phyloP scores from a whole-genome alignment of 1,140 invertebrate genomes.

The Dendrolimus kikuchii region DNA sequence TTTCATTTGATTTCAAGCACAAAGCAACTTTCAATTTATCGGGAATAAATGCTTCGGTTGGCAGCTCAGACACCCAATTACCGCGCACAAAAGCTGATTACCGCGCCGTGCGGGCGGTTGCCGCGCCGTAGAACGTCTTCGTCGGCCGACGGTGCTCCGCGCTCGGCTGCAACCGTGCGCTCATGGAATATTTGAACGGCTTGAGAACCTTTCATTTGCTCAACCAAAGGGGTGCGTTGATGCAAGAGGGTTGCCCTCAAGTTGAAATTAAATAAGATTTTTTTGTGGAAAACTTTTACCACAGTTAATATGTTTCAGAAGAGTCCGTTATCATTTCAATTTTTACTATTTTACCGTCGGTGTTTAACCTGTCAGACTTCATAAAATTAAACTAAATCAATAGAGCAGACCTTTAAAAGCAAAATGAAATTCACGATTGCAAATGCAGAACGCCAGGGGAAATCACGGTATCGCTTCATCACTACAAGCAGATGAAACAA shows the following conservation, averaged over 20 bases:
- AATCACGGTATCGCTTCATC: background rate
- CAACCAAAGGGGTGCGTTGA: slow-evolving; percentile 29
- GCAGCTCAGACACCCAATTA: slow-evolving; percentile 71
- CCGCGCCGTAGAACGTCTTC: slow-evolving; percentile 11
- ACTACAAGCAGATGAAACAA: background rate
- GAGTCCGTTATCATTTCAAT: too few relatives aligned
- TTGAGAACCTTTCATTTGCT: slow-evolving; percentile 53
- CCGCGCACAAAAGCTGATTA: slow-evolving; percentile 69
- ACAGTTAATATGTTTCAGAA: too few relatives aligned
- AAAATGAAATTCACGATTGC: background rate
- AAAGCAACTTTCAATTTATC: slow-evolving; percentile 69
- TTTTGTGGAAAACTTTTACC: background rate
- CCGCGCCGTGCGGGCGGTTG: slow-evolving; percentile 45
- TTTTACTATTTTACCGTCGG: too few relatives aligned
- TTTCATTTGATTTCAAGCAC: slow-evolving; percentile 54
- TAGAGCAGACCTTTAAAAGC: background rate
- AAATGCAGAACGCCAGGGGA: background rate
- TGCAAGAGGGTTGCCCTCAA: slow-evolving; percentile 21
- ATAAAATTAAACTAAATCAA: too few relatives aligned
- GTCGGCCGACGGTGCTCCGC: slow-evolving; percentile 26
- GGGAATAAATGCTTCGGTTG: slow-evolving; percentile 68
- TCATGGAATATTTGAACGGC: slow-evolving; percentile 49
- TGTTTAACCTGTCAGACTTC: too few relatives aligned
- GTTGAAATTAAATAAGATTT: slow-evolving; percentile 36
- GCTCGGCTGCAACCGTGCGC: slow-evolving; percentile 17